Evolutionary conservation across 2,888 invertebrate species (phyloP).

Genomic region (Liopterus haemorrhoidalis): DNA sequence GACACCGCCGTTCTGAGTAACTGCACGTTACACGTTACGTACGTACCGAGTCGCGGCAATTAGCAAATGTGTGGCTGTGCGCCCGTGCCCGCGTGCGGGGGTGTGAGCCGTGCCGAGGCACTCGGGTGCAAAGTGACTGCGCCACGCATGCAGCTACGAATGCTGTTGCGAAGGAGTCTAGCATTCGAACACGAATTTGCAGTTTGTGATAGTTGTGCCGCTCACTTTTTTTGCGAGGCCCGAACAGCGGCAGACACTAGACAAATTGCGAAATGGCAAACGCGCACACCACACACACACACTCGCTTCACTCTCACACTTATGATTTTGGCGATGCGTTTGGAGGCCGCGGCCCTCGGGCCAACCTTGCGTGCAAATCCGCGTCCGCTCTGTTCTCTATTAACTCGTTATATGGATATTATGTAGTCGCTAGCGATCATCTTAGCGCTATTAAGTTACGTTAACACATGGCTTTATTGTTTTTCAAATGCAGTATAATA

Average conservation of each 20-base stretch:
- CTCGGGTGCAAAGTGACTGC: slow-evolving; percentile 7
- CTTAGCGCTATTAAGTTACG: neutral
- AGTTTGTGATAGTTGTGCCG: too few relatives aligned
- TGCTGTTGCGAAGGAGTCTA: slow-evolving; percentile 8
- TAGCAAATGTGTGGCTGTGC: neutral
- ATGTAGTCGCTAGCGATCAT: neutral
- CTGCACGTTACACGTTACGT: too few relatives aligned
- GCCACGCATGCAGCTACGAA: slow-evolving; percentile 8
- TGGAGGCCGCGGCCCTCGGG: slow-evolving; percentile 20
- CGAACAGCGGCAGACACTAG: slow-evolving; percentile 20
- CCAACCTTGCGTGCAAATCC: slow-evolving; percentile 5
- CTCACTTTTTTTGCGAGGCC: slow-evolving; percentile 25
- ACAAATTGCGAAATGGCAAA: slow-evolving; percentile 24
- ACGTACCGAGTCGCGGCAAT: too few relatives aligned
- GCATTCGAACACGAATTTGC: too few relatives aligned
- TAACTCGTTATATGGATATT: slow-evolving; percentile 6
- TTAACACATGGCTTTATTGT: neutral
- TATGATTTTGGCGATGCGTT: slow-evolving; percentile 24
- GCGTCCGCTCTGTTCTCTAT: slow-evolving; percentile 5
- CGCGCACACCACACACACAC: slow-evolving; percentile 16
- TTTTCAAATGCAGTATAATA: neutral
- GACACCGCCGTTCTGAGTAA: too few relatives aligned
- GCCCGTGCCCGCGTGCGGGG: neutral
- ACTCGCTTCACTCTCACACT: slow-evolving; percentile 8
- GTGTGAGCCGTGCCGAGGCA: slow-evolving; percentile 1